Percentiles rank a stretch among this genome's conserved stretches.
Evolutionary conservation across 2,888 invertebrate species (phyloP).

Genomic region (Cosmopolites sordidus): DNA sequence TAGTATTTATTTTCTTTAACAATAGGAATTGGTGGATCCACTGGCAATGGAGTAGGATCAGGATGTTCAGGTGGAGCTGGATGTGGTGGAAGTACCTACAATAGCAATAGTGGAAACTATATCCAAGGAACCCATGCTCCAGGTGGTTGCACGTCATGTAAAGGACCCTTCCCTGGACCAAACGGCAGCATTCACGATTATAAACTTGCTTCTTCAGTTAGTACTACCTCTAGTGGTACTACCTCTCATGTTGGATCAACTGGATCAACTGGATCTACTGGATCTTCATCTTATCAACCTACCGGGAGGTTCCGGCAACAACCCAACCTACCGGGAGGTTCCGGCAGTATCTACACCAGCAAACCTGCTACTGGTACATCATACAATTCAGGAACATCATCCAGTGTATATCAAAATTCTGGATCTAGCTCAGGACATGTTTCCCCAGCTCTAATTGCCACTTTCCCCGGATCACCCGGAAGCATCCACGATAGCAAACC

Average conservation of each 20-base stretch:
- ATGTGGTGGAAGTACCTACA: background rate
- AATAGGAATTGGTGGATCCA: constrained; percentile 5
- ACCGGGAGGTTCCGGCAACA: too few species aligned
- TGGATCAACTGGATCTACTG: background rate
- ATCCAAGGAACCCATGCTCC: background rate
- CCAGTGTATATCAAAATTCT: background rate
- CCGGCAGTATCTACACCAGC: constrained; percentile 28
- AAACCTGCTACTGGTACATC: constrained; percentile 25
- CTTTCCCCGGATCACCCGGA: constrained; percentile 29
- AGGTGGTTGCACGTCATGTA: constrained; percentile 25
- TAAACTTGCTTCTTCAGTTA: constrained; percentile 28
- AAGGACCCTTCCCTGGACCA: constrained; percentile 33
- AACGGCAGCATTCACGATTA: constrained; percentile 32
- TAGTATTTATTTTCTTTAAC: too few species aligned
- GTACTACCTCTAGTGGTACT: constrained; percentile 13
- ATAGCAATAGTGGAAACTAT: background rate
- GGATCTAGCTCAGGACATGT: constrained; percentile 6
- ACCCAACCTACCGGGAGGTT: constrained; percentile 15
- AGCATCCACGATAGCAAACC: constrained; percentile 28
- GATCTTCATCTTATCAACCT: background rate
- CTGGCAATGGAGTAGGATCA: constrained; percentile 11
- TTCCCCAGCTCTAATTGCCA: constrained; percentile 21
- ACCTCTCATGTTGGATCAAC: background rate
- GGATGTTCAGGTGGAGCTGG: constrained; percentile 1
- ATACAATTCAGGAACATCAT: constrained; percentile 7